Conservation (phyloP, 2,888 invertebrate species). For the Ditula angustiorana region DNA sequence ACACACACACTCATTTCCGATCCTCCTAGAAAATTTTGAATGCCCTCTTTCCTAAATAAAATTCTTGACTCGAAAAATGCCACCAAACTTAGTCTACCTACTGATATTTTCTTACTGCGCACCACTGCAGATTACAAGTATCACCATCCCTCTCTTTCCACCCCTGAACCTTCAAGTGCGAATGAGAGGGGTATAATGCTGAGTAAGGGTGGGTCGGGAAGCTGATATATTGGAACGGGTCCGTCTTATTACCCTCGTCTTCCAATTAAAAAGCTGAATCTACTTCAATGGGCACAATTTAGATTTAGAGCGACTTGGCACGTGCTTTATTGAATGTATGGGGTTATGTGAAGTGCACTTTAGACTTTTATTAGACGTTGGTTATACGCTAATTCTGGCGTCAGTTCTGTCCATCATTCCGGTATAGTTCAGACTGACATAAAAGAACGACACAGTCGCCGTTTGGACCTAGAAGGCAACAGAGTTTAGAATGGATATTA, state of each 20-base stretch:
- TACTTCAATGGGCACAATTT: slow-evolving; percentile 15
- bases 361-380: too few species aligned
- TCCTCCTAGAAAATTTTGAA: too few species aligned
- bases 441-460: too few species aligned
- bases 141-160: slow-evolving; percentile 3
- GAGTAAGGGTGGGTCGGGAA: slow-evolving; percentile 20
- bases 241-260: slow-evolving; percentile 24
- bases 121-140: slow-evolving; percentile 6
- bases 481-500: too few species aligned
- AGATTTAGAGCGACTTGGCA: not conserved
- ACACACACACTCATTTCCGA: too few species aligned
- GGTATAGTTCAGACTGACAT: too few species aligned
- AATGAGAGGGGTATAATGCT: slow-evolving; percentile 10
- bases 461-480: too few species aligned
- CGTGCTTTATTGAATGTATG: not conserved
- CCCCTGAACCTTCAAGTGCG: not conserved
- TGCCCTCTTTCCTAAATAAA: too few species aligned
- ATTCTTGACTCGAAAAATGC: too few species aligned
- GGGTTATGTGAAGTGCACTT: not conserved
- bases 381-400: too few species aligned
- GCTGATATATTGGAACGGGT: slow-evolving; percentile 13
- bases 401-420: too few species aligned
- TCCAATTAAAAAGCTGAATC: slow-evolving; percentile 23
- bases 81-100: not conserved
- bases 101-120: not conserved